Percentiles rank a stretch among this genome's conserved stretches.
phyloP scores from a whole-genome alignment of 2,888 invertebrate species.

The Andrena bicolor region DNA sequence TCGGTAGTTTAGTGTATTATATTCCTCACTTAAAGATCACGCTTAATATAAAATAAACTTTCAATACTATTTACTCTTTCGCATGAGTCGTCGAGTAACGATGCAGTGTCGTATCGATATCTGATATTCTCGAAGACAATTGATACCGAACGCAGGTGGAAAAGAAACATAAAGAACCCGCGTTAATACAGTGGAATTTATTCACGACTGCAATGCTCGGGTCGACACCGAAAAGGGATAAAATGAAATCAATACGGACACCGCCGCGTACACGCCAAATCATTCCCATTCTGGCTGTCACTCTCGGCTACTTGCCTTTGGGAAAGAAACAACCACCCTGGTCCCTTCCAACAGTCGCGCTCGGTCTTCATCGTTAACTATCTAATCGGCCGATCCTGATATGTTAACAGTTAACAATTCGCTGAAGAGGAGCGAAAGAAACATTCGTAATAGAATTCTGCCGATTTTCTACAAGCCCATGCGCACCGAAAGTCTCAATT shows the following conservation, averaged over 20 bases:
- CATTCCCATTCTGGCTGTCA: constrained; percentile 32
- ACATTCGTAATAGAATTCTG: background rate
- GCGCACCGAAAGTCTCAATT: background rate
- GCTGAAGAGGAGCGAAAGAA: no score
- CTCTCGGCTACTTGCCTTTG: constrained; percentile 19
- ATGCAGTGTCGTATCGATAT: background rate
- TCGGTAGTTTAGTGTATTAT: no score
- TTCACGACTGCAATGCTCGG: background rate
- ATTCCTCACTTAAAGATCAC: background rate
- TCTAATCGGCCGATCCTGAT: constrained; percentile 11
- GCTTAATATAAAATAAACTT: background rate
- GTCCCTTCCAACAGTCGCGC: background rate
- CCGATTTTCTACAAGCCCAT: background rate
- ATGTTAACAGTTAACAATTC: no score
- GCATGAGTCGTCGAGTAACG: no score
- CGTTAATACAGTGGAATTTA: constrained; percentile 10
- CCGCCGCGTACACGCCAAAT: constrained; percentile 18
- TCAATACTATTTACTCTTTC: background rate
- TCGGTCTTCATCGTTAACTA: constrained; percentile 38
- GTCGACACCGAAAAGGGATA: constrained; percentile 1
- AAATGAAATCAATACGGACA: constrained; percentile 50
- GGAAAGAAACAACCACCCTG: constrained; percentile 3
- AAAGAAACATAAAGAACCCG: no score
- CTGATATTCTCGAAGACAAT: background rate
- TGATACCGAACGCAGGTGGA: no score